These are phyloP conservation scores for Yoshiicerus persimilis DNA, from an alignment of 1,140 invertebrate species.

Conservation along the genomic window DNA sequence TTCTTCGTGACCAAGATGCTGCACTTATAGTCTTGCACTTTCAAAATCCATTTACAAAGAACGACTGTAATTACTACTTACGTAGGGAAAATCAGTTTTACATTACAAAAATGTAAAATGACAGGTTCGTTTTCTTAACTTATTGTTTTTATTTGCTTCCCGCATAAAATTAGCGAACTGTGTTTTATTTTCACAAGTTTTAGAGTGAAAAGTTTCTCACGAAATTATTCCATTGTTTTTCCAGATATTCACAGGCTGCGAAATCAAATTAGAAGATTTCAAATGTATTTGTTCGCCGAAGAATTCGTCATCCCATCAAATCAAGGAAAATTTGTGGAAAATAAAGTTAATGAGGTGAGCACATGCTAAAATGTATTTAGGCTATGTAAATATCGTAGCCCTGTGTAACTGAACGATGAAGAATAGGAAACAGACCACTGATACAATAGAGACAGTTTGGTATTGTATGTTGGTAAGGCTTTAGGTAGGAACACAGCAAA, in stretches of 20 bases:
- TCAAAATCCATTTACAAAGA: neutral
- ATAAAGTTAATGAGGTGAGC: neutral
- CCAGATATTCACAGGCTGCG: too few species aligned
- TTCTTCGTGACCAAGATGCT: neutral
- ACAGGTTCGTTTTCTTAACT: too few species aligned
- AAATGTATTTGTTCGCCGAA: neutral
- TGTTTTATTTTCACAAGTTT: too few species aligned
- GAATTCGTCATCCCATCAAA: neutral
- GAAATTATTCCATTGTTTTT: too few species aligned
- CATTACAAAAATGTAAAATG: too few species aligned
- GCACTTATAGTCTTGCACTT: neutral
- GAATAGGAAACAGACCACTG: neutral
- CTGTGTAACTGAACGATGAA: neutral
- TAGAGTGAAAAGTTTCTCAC: too few species aligned
- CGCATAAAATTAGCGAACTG: too few species aligned
- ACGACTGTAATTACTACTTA: neutral
- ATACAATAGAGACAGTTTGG: neutral
- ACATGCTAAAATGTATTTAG: neutral
- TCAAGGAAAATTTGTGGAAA: too few species aligned
- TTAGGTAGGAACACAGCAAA: neutral
- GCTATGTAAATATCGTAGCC: neutral
- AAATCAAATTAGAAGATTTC: neutral
- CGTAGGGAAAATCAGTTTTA: neutral
- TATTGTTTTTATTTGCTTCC: too few species aligned
- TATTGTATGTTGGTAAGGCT: neutral